Percentiles rank a stretch among this genome's conserved stretches.
These are phyloP conservation scores for Aselliscus stoliczkanus DNA, from an alignment of 2,797 vertebrate species.

Conservation along the genomic window DNA sequence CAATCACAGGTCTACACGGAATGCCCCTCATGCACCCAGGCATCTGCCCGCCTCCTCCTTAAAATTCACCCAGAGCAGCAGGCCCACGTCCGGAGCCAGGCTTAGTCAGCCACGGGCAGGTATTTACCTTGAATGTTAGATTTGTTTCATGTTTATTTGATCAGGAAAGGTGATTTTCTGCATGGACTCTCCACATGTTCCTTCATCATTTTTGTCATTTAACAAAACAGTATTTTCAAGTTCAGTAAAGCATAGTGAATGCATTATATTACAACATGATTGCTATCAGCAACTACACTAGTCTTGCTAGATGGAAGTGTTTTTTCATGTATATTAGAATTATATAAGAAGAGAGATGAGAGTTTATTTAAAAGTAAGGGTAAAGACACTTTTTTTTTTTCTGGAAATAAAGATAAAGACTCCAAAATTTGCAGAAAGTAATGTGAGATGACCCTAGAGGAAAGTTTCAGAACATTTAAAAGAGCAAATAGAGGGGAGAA, in stretches of 20 bases:
- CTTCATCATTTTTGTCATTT: conserved; percentile 57
- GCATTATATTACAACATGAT: conserved; percentile 23
- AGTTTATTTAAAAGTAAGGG: conserved; percentile 28
- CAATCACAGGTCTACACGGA: background rate
- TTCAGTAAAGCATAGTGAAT: conserved; percentile 58
- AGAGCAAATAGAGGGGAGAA: background rate
- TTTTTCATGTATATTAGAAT: background rate
- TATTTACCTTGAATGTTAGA: background rate
- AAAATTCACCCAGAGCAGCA: background rate
- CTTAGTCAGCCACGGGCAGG: background rate
- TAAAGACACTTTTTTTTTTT: background rate
- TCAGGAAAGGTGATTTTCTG: conserved; percentile 63
- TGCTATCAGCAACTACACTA: background rate
- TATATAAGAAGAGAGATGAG: conserved; percentile 9
- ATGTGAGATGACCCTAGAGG: background rate
- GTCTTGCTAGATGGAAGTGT: background rate
- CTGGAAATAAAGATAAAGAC: background rate
- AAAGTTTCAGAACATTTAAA: background rate
- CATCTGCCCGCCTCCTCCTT: background rate
- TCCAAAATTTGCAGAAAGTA: background rate
- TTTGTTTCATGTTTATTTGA: conserved; percentile 53
- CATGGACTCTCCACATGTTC: conserved; percentile 7
- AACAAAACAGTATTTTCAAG: conserved; percentile 65
- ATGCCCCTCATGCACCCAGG: background rate
- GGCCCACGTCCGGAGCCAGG: background rate